phyloP scores from a whole-genome alignment of 2,888 invertebrate species.

The Spisula solida region DNA sequence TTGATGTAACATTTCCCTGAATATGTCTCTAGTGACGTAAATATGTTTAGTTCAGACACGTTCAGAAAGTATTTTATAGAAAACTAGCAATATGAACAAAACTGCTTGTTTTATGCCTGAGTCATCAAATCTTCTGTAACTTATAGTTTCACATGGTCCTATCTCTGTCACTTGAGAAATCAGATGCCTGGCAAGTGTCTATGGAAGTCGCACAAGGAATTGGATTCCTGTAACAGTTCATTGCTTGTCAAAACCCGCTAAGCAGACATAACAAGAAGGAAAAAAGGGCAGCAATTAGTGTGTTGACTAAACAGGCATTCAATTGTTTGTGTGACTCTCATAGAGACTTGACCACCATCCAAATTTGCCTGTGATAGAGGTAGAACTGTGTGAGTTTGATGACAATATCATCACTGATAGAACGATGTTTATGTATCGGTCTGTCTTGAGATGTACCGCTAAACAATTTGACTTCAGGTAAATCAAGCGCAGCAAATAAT shows the following conservation, averaged over 20 bases:
- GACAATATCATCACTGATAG: not conserved
- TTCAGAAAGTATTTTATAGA: not conserved
- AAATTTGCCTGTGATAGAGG: too few relatives aligned
- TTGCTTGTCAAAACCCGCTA: too few relatives aligned
- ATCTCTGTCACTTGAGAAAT: too few relatives aligned
- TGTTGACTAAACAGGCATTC: too few relatives aligned
- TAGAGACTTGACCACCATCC: too few relatives aligned
- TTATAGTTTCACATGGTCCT: not conserved
- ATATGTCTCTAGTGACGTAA: not conserved
- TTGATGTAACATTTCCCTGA: not conserved
- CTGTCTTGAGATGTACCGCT: conserved; percentile 14
- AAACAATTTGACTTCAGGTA: conserved; percentile 43
- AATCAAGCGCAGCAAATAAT: conserved; percentile 50
- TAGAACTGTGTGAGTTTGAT: not conserved
- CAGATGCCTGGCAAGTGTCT: too few relatives aligned
- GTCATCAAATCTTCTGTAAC: not conserved
- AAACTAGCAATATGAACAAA: conserved; percentile 26
- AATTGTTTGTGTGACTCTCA: too few relatives aligned
- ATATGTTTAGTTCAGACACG: not conserved
- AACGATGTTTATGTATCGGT: not conserved
- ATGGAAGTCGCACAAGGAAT: too few relatives aligned
- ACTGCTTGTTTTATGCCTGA: conserved; percentile 14
- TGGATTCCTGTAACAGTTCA: too few relatives aligned
- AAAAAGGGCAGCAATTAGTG: too few relatives aligned
- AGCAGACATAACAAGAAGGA: too few relatives aligned